Percentiles rank a stretch among this genome's conserved stretches.
These are phyloP conservation scores for Dryoscopus gambensis DNA, from an alignment of 2,113 vertebrate genomes.

Conservation along the genomic window DNA sequence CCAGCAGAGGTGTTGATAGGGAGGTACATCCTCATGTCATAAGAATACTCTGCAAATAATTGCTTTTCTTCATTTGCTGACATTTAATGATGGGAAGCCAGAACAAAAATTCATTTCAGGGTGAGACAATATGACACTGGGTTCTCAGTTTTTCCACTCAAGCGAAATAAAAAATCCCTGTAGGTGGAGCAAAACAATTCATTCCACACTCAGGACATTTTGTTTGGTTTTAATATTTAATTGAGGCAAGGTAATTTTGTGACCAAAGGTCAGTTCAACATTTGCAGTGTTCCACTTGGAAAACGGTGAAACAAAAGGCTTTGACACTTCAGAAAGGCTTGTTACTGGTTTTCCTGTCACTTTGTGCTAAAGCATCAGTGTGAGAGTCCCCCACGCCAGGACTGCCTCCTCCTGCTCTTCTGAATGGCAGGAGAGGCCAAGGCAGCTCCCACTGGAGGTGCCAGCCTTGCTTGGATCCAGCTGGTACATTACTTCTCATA, in stretches of 20 bases:
- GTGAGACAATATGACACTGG: not conserved
- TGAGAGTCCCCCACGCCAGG: accelerated
- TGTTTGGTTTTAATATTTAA: constrained; percentile 26
- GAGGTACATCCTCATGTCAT: not conserved
- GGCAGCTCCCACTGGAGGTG: not conserved
- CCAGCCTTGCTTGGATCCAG: not conserved
- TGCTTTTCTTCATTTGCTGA: not conserved
- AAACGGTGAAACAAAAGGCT: not conserved
- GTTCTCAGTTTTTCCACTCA: not conserved
- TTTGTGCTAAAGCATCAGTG: not conserved
- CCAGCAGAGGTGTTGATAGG: not conserved
- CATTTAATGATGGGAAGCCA: not conserved
- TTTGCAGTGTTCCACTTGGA: not conserved
- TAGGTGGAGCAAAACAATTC: not conserved
- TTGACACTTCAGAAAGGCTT: not conserved
- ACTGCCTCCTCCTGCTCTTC: not conserved
- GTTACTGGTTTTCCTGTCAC: not conserved
- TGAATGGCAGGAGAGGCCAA: not conserved
- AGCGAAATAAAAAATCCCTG: not conserved
- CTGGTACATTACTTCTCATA: not conserved
- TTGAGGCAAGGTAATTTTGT: not conserved
- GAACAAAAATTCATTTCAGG: not conserved
- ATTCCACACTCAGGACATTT: not conserved
- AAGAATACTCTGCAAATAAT: not conserved
- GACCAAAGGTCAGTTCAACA: not conserved